Evolutionary conservation across 1,140 invertebrate genomes (phyloP), one percentile per base, ranked within the genome.

Genomic region (Xylocopa sonorina): DNA sequence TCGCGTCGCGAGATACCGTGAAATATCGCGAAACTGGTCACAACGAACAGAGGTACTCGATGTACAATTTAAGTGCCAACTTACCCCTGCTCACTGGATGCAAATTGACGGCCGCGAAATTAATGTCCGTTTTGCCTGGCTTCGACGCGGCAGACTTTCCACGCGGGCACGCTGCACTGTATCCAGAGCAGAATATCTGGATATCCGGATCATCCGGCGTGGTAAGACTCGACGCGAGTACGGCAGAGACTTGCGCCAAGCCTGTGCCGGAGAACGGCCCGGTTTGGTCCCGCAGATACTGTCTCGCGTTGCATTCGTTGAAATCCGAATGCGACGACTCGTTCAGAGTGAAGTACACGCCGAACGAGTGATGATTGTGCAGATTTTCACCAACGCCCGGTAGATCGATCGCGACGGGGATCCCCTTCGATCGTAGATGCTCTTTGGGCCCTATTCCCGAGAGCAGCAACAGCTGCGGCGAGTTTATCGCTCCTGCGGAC

Each of bases 21-120:
- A n/a, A n/a, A n/a, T n/a, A n/a, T n/a, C n/a, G n/a, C n/a, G n/a
- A n/a, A n/a, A n/a, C n/a, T n/a, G n/a, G n/a, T n/a, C n/a, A n/a
- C n/a, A n/a, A n/a, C n/a, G n/a, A n/a, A n/a, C n/a, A n/a, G n/a
- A n/a, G n/a, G n/a, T n/a, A n/a, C n/a, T n/a, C n/a, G n/a, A n/a
- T n/a, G n/a, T n/a, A n/a, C n/a, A n/a, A n/a, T n/a, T n/a, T n/a
- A n/a, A n/a, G n/a, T n/a, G n/a, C 24, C 7, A 1, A 24, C n/a
- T n/a, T n/a, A n/a, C 97, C 97, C 77, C 95, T 94, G 72, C 97
- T 97, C 78, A 95, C 95, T 0, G 97, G 96, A 85, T 96, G 96
- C 4, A 97, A 82, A 48, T 95, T 93, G 32, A 96, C 94, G 4
- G 95, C 94, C 1, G 94, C 94, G 34, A 96, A 94, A 3, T 93